Evolutionary conservation across 2,888 invertebrate species (phyloP).

Genomic region (Dromius quadrimaculatus): DNA sequence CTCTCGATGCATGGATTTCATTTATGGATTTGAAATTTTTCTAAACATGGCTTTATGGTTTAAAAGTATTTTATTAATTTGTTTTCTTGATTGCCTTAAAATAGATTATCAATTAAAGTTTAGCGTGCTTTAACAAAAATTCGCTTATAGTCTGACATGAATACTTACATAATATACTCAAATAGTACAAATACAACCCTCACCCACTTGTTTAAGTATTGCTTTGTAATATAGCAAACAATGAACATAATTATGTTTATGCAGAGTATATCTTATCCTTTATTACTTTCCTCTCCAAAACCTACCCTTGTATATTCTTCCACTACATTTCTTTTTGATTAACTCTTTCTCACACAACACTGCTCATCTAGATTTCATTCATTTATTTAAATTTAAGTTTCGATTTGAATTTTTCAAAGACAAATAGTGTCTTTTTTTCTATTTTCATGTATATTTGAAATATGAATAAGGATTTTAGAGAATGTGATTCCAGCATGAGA

Average conservation of each 20-base stretch:
- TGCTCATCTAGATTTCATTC: conserved; percentile 18
- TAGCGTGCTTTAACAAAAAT: conserved; percentile 28
- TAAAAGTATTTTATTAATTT: conserved; percentile 8
- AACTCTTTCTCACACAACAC: conserved; percentile 7
- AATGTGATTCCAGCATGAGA: conserved; percentile 68
- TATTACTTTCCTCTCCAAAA: not conserved
- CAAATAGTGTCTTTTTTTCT: conserved; percentile 14
- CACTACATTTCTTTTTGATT: conserved; percentile 8
- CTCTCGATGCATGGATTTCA: conserved; percentile 18
- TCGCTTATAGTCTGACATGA: conserved; percentile 9
- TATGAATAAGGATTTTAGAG: not conserved
- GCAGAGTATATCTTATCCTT: conserved; percentile 19
- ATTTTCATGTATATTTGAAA: conserved; percentile 5
- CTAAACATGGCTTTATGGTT: conserved; percentile 12
- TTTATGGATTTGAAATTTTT: conserved; percentile 13
- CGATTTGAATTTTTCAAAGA: conserved; percentile 26
- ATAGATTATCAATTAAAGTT: conserved; percentile 15
- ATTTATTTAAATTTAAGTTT: not conserved
- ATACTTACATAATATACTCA: conserved; percentile 12
- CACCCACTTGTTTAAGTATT: conserved; percentile 10
- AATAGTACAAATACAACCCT: conserved; percentile 3
- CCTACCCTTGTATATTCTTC: conserved; percentile 3
- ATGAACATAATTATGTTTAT: conserved; percentile 31
- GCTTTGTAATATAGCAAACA: conserved; percentile 31
- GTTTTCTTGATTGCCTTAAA: conserved; percentile 22